Conservation (phyloP, 2,797 vertebrate species). For the Streptopelia turtur region DNA sequence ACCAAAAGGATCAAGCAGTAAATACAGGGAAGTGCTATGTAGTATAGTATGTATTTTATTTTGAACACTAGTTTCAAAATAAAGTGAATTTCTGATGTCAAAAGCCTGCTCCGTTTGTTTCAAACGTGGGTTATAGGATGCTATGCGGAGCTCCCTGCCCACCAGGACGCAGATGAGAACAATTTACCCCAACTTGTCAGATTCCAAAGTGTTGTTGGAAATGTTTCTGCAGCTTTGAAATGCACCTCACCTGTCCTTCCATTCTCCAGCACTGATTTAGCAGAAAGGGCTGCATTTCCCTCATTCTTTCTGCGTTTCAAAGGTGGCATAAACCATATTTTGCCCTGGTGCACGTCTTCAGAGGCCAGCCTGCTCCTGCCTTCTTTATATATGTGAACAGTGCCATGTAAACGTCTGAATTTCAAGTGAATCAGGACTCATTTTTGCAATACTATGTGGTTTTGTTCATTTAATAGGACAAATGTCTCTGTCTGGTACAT, state of each 20-base stretch:
- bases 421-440: not conserved
- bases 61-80: not conserved
- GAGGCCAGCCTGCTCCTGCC: not conserved
- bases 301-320: not conserved
- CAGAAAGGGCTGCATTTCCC: not conserved
- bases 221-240: not conserved
- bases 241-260: not conserved
- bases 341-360: not conserved
- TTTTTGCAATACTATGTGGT: not conserved
- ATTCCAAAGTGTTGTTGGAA: not conserved
- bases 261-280: not conserved
- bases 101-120: not conserved
- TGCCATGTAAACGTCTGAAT: rapidly evolving
- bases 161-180: not conserved
- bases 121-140: not conserved
- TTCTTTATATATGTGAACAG: rapidly evolving
- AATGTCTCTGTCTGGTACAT: not conserved
- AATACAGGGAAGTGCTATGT: not conserved
- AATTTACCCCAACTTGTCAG: not conserved
- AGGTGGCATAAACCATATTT: not conserved
- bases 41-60: not conserved
- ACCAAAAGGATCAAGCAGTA: not conserved
- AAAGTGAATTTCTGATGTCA: not conserved
- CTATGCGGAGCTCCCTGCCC: not conserved
- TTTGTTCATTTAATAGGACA: not conserved